Evolutionary conservation across 2,888 invertebrate genomes (phyloP), one percentile per base, ranked within the genome.

Genomic region (Geotrupes spiniger): DNA sequence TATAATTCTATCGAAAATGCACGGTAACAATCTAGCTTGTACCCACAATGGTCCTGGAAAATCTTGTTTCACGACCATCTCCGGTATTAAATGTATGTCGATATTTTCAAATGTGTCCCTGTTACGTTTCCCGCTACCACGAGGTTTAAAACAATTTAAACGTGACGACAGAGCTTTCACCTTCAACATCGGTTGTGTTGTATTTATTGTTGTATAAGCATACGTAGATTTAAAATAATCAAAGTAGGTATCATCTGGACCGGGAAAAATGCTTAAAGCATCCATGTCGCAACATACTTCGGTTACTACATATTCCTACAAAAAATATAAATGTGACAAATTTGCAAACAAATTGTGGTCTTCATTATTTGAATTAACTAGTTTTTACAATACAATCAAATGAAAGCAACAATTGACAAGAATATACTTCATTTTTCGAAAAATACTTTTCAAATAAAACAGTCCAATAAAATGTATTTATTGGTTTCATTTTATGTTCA

Each of bases 1-100:
- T 38, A 79, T 68, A 1, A 84, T 74, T 66, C 97, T 82, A 65
- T 92, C 89, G 21, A 97, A 65, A 47, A 95, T 81, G 12, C 89
- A 86, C 0, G 98, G 97, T 46, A 99, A 66, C 43, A 89, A 79
- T 1, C 84, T 81, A 0, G 90, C 86, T 71, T 96, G 93, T 14
- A 89, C 77, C 91, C 94, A 96, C 50, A 94, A 75, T 8, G 85
- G 75, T 11, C 84, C 80, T 0, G 90, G 87, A 65, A 82, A 89
- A 0, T 78, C 76, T 53, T 84, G 83, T 62, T 79, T 82, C 16
- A 83, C 79, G 65, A 93, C 91, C 54, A 94, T 77, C 72, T 99
- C 98, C 0, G 97, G 94, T 8, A 97, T 80, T 36, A 97, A 79
- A 47, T 86, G 79, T 57, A 89, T 84, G 0, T 76, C 73, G 50